Conservation (phyloP, 2,888 invertebrate genomes). For the Galeopsomyia nigrocyanea region DNA sequence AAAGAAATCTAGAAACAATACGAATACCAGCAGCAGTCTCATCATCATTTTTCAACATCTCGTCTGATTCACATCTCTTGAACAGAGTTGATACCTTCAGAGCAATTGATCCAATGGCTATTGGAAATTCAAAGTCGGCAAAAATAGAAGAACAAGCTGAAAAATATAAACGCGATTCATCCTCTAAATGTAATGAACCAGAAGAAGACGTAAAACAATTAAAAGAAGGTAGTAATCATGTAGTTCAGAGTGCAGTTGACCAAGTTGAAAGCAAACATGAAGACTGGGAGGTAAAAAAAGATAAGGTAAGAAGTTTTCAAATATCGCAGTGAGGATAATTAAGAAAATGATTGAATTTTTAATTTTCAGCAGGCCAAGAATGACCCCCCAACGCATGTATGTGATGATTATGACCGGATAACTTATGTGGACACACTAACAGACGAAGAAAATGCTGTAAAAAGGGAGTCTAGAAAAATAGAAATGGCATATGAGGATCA, state of each 20-base stretch:
- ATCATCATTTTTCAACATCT: neutral
- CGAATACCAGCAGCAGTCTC: neutral
- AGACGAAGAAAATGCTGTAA: too few relatives aligned
- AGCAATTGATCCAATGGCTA: too few relatives aligned
- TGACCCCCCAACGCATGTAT: too few relatives aligned
- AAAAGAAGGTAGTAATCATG: neutral
- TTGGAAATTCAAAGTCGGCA: too few relatives aligned
- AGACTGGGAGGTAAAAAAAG: neutral
- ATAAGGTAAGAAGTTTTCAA: neutral
- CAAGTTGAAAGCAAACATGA: neutral
- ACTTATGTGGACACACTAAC: neutral
- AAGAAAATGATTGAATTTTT: neutral
- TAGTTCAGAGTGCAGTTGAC: too few relatives aligned
- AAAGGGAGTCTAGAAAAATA: neutral
- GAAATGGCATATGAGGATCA: conserved; percentile 14
- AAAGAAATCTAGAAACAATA: neutral
- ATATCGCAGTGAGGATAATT: neutral
- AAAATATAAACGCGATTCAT: too few relatives aligned
- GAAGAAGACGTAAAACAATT: neutral
- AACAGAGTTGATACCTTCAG: too few relatives aligned
- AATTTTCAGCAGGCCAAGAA: neutral
- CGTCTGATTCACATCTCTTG: too few relatives aligned
- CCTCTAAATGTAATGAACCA: neutral
- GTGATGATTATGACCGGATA: neutral
- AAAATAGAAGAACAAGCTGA: neutral